Conservation (phyloP, 1,140 invertebrate genomes). For the Drosophila parabipectinata region DNA sequence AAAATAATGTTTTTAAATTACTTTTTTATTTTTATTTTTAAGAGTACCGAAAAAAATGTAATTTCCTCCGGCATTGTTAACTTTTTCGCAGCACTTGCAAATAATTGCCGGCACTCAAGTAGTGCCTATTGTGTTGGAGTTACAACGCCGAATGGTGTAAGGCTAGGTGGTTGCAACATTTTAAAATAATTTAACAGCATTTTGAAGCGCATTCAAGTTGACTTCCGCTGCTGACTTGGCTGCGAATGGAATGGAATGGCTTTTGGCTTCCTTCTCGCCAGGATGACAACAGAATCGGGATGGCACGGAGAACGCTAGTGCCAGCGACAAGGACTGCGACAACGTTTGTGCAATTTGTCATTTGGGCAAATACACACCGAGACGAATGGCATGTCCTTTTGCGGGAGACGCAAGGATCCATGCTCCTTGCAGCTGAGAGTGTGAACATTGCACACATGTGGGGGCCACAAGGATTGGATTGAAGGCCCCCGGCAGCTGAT, state of each 20-base stretch:
- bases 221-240: slow-evolving; percentile 67
- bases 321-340: slow-evolving; percentile 18
- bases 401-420: slow-evolving; percentile 2
- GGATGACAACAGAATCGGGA: background rate
- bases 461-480: slow-evolving; percentile 10
- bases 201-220: slow-evolving; percentile 76
- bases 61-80: slow-evolving; percentile 21
- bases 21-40: slow-evolving; percentile 19
- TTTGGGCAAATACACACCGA: slow-evolving; percentile 73
- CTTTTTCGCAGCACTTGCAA: slow-evolving; percentile 56
- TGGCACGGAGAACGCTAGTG: background rate
- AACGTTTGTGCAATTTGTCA: slow-evolving; percentile 76
- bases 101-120: slow-evolving; percentile 79
- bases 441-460: slow-evolving; percentile 51
- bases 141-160: background rate
- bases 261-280: slow-evolving; percentile 42
- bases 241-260: slow-evolving; percentile 45
- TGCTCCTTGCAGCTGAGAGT: slow-evolving; percentile 23
- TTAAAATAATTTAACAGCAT: slow-evolving; percentile 82
- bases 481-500: slow-evolving; percentile 24
- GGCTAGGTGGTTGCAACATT: slow-evolving; percentile 53
- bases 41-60: slow-evolving; percentile 18
- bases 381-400: slow-evolving; percentile 62
- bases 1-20: slow-evolving; percentile 39
- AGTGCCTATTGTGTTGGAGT: slow-evolving; percentile 62